These are phyloP conservation scores for Okapia johnstoni DNA, from an alignment of 2,113 vertebrate species.

Conservation along the genomic window DNA sequence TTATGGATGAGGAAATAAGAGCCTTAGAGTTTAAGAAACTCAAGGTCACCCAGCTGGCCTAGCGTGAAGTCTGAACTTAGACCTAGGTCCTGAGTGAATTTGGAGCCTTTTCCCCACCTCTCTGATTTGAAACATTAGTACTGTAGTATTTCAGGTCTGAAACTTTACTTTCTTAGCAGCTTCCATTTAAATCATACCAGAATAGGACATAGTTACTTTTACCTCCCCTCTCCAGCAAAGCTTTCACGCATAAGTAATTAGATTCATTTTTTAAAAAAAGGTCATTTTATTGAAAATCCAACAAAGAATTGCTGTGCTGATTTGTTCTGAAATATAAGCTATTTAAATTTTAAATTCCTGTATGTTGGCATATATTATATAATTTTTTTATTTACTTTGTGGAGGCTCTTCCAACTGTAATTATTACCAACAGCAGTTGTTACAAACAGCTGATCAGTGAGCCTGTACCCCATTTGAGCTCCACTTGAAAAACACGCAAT, in stretches of 20 bases:
- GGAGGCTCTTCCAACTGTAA: not conserved
- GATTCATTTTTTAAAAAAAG: not conserved
- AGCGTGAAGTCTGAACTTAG: not conserved
- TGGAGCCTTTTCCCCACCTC: not conserved
- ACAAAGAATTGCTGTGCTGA: not conserved
- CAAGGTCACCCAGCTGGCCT: not conserved
- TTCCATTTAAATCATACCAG: not conserved
- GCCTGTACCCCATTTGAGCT: not conserved
- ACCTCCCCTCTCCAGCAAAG: not conserved
- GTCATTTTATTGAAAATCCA: slow-evolving; percentile 1
- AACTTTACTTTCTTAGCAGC: not conserved
- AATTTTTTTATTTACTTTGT: not conserved
- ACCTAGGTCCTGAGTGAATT: not conserved
- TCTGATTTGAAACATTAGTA: not conserved
- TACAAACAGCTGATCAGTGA: not conserved
- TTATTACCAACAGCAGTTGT: not conserved
- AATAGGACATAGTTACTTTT: not conserved
- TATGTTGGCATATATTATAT: not conserved
- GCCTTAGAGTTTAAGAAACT: not conserved
- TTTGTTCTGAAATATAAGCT: not conserved
- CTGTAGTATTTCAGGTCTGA: not conserved
- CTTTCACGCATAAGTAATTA: not conserved
- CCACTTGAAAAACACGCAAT: not conserved
- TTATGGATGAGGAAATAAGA: not conserved
- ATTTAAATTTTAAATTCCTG: not conserved